Evolutionary conservation across 2,888 invertebrate genomes (phyloP).

Genomic region (Melipona beecheii): DNA sequence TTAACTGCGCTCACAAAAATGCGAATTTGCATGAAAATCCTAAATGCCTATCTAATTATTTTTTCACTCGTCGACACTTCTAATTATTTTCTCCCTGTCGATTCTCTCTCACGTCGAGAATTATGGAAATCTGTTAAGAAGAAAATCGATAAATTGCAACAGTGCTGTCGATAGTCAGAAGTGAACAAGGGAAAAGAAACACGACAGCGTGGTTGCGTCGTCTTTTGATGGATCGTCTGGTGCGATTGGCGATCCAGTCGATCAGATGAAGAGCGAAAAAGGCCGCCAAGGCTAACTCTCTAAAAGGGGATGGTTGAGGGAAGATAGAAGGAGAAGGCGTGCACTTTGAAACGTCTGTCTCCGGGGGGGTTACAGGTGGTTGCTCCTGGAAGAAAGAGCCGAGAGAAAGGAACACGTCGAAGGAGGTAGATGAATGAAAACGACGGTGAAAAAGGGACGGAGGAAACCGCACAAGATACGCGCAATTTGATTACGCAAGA

Average conservation of each 20-base stretch:
- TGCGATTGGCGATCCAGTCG: slow-evolving; percentile 57
- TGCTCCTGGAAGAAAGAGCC: slow-evolving; percentile 65
- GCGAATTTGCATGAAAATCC: no score
- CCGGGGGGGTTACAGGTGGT: slow-evolving; percentile 73
- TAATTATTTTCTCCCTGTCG: no score
- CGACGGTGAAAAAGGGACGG: slow-evolving; percentile 6
- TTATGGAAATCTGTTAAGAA: not conserved
- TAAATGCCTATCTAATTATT: no score
- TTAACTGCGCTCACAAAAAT: no score
- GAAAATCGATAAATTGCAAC: not conserved
- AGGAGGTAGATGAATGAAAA: slow-evolving; percentile 19
- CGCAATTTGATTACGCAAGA: slow-evolving; percentile 31
- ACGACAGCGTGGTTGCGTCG: slow-evolving; percentile 15
- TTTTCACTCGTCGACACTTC: no score
- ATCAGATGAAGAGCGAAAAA: slow-evolving; percentile 41
- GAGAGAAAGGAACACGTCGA: slow-evolving; percentile 46
- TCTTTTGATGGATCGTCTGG: slow-evolving; percentile 55
- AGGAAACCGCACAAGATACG: not conserved
- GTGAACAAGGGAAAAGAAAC: slow-evolving; percentile 14
- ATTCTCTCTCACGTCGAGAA: not conserved
- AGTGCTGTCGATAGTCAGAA: not conserved
- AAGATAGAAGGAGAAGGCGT: slow-evolving; percentile 27
- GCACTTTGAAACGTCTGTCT: slow-evolving; percentile 58
- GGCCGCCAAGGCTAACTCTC: slow-evolving; percentile 27
- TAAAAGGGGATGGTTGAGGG: slow-evolving; percentile 1